Evolutionary conservation across 1,140 invertebrate species (phyloP), one percentile per base, ranked within the genome.

Genomic region (Pectinophora gossypiella): DNA sequence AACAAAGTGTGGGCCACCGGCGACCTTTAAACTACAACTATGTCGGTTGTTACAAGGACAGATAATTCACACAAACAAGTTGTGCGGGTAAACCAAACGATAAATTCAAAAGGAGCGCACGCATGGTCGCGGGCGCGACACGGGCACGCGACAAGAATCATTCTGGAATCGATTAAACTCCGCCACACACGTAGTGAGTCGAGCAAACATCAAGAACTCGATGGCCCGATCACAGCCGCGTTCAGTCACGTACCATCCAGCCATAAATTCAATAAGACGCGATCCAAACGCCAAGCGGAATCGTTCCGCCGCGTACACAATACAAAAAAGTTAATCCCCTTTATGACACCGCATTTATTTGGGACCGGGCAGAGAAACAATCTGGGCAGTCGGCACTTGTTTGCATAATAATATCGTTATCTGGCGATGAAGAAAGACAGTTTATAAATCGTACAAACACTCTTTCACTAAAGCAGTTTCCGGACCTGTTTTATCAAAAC

Each of bases 211-310:
- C 62, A 63, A 64, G 56, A 65, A 61, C 55, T 60, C 62, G 64
- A 63, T 67, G 64, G 65, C 50, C 74, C 65, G 68, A 64, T 65
- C 67, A 51, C 61, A 53, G 57, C 48, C 48, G 57, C 56, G 62
- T 53, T 60, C 51, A 62, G 63, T 76, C 77, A 84, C 79, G 72
- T 79, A 48, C 59, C 54, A 32, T 54, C 60, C 43, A 68, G 54
- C 68, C 64, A 76, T 79, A 80, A 40, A 83, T 80, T 80, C 76
- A 80, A 83, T 80, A 79, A 78, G 66, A 67, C 61, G 64, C 68
- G 60, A 77, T 68, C 70, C 67, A 63, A 66, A 62, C 65, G 62
- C 58, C 72, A 58, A 72, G 60, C 61, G 56, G 65, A 72, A 75
- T 71, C 68, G 62, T 70, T 67, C 61, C 56, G 50, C 64, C 54